A percentile compares a stretch with the other conserved stretches of the same genome.
Conservation (phyloP, 2,113 vertebrate genomes). For the Rhabdornis inornatus region DNA sequence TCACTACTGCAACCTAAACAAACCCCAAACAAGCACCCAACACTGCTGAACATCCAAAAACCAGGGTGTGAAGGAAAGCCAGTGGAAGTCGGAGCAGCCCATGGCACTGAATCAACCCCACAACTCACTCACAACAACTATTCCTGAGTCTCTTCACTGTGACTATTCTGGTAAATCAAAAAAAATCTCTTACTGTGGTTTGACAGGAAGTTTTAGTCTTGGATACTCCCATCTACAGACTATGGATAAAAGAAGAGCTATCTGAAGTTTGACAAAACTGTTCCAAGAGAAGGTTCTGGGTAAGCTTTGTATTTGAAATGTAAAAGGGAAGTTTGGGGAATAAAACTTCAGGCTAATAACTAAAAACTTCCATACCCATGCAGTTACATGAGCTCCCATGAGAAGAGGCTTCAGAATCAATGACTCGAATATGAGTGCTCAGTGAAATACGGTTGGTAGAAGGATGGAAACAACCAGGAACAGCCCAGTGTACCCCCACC, state of each 20-base stretch:
- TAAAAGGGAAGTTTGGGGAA: not conserved
- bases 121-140: not conserved
- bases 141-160: not conserved
- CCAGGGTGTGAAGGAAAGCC: not conserved
- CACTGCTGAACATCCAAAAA: fast-evolving
- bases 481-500: not conserved
- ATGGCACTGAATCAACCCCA: not conserved
- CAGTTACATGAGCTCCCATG: not conserved
- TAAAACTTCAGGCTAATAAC: not conserved
- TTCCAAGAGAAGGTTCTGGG: not conserved
- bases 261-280: not conserved
- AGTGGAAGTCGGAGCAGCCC: not conserved
- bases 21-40: not conserved
- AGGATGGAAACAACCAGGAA: not conserved
- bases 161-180: constrained; percentile 36
- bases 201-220: constrained; percentile 40
- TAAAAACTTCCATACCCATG: not conserved
- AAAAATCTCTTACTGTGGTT: constrained; percentile 29
- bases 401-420: not conserved
- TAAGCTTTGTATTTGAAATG: not conserved
- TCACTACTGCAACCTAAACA: not conserved
- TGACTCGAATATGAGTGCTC: not conserved
- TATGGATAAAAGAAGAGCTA: not conserved
- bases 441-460: not conserved
- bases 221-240: not conserved